A percentile compares a stretch with the other conserved stretches of the same genome.
Evolutionary conservation across 2,797 vertebrate genomes (phyloP).

Genomic region (Sparus aurata): DNA sequence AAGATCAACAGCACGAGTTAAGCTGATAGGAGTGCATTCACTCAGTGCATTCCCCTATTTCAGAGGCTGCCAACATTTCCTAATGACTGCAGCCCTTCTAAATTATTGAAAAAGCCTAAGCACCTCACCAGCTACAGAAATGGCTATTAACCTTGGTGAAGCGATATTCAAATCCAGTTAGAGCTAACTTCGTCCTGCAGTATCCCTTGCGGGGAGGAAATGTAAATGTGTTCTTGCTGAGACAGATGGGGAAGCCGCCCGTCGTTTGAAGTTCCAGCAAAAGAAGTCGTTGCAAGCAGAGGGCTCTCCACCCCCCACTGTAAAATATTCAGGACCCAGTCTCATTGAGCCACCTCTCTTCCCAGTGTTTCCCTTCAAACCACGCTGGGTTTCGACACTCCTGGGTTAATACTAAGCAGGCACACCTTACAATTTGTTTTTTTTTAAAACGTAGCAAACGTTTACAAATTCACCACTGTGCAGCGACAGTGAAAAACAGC

Average conservation of each 20-base stretch:
- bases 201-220: conserved; percentile 85
- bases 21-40: conserved; percentile 59
- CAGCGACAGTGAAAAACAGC: conserved; percentile 77
- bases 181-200: conserved; percentile 81
- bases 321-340: conserved; percentile 85
- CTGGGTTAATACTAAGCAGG: conserved; percentile 67
- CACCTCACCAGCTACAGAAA: conserved; percentile 85
- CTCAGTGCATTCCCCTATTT: conserved; percentile 71
- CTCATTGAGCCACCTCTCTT: conserved; percentile 78
- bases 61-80: conserved; percentile 75
- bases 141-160: conserved; percentile 88
- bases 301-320: conserved; percentile 72
- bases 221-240: conserved; percentile 87
- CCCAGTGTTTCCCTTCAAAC: conserved; percentile 65
- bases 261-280: conserved; percentile 86
- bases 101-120: conserved; percentile 87
- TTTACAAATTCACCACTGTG: conserved; percentile 76
- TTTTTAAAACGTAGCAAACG: conserved; percentile 71
- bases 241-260: conserved; percentile 85
- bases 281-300: conserved; percentile 71
- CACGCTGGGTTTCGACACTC: conserved; percentile 64
- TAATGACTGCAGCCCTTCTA: conserved; percentile 82
- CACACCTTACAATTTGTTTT: conserved; percentile 56
- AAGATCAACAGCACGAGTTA: conserved; percentile 58
- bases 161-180: conserved; percentile 87